A percentile compares a stretch with the other conserved stretches of the same genome.
Evolutionary conservation across 2,888 invertebrate genomes (phyloP).

Genomic region (Cantharis lateralis): DNA sequence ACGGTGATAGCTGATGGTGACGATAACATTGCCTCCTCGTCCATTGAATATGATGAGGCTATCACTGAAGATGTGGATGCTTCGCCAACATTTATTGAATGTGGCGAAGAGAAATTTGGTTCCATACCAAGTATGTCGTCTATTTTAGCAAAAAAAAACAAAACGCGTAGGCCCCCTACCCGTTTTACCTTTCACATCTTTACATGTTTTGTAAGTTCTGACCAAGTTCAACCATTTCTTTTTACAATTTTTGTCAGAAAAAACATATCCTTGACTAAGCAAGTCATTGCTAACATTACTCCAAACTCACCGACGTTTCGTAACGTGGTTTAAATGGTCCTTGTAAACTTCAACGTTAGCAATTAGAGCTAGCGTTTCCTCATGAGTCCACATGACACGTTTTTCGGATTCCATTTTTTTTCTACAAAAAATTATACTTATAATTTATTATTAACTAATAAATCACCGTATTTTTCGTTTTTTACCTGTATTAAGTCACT

Average conservation of each 20-base stretch:
- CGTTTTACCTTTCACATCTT: constrained; percentile 10
- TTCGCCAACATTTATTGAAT: constrained; percentile 1
- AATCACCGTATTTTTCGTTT: too few relatives aligned
- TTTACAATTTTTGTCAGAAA: background rate
- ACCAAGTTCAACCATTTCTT: constrained; percentile 11
- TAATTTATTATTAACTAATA: too few relatives aligned
- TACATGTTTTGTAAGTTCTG: constrained; percentile 6
- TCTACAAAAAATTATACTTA: too few relatives aligned
- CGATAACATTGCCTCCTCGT: too few relatives aligned
- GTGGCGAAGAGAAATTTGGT: constrained; percentile 13
- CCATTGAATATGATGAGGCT: too few relatives aligned
- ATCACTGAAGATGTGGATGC: too few relatives aligned
- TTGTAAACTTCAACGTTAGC: background rate
- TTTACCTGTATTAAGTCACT: too few relatives aligned
- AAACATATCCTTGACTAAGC: background rate
- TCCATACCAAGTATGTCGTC: constrained; percentile 7
- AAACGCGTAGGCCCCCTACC: constrained; percentile 3
- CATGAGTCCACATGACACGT: background rate
- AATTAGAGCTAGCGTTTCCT: background rate
- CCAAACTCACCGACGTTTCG: background rate
- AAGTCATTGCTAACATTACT: background rate
- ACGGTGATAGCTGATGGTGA: too few relatives aligned
- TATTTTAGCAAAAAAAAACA: constrained; percentile 5
- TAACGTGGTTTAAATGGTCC: background rate
- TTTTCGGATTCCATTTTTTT: too few relatives aligned